Conservation (phyloP, 2,113 vertebrate genomes). For the Psilopsiagon aurifrons region DNA sequence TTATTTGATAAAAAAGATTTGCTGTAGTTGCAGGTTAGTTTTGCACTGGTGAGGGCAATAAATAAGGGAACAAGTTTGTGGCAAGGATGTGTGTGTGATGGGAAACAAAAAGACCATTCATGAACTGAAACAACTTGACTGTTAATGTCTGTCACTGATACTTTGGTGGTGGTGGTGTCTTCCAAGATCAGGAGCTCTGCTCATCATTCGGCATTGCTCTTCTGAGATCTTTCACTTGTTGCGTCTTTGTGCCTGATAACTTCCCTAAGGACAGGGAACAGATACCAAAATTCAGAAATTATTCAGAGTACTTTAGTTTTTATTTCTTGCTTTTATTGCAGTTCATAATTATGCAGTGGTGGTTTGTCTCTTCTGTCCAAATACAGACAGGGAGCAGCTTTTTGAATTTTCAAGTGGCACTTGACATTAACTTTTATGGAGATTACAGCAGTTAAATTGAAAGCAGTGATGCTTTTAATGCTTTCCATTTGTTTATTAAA, state of each 20-base stretch:
- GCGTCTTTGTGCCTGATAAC: neutral
- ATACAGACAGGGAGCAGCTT: neutral
- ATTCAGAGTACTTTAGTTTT: neutral
- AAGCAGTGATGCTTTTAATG: neutral
- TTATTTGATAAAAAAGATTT: neutral
- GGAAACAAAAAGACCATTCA: fast-evolving
- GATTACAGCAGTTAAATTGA: neutral
- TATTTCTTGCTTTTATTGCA: neutral
- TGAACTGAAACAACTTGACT: neutral
- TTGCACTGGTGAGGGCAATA: neutral
- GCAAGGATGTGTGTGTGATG: fast-evolving
- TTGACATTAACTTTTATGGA: neutral
- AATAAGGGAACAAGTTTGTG: neutral
- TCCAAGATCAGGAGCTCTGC: neutral
- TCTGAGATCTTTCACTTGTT: neutral
- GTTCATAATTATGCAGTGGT: neutral
- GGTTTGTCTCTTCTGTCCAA: neutral
- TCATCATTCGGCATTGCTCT: neutral
- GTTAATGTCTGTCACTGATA: neutral
- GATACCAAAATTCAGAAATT: neutral
- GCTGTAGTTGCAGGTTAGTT: neutral
- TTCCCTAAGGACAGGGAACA: neutral
- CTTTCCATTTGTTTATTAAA: neutral
- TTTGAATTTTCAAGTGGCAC: neutral
- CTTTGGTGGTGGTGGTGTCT: neutral